phyloP scores from a whole-genome alignment of 1,140 invertebrate genomes.

The Lineus longissimus region DNA sequence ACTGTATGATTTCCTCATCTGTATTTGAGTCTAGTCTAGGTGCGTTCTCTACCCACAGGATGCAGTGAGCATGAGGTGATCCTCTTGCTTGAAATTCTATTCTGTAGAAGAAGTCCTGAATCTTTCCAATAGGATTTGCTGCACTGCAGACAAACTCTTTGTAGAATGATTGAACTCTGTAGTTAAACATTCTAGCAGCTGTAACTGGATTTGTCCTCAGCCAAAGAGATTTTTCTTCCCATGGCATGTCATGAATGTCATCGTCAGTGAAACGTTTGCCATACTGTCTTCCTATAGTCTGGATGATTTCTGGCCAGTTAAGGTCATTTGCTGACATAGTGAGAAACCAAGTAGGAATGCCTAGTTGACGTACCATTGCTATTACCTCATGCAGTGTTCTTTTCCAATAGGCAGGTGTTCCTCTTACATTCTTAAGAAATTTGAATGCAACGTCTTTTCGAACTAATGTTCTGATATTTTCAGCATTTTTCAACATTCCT shows the following conservation, averaged over 20 bases:
- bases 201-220: conserved; percentile 20
- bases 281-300: conserved; percentile 16
- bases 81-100: no score
- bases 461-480: not conserved
- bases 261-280: conserved; percentile 1
- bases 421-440: conserved; percentile 6
- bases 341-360: conserved; percentile 1
- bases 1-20: no score
- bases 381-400: not conserved
- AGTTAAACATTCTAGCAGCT: conserved; percentile 21
- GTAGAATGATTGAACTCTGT: conserved; percentile 17
- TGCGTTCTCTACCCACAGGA: not conserved
- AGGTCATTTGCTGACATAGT: not conserved
- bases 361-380: conserved; percentile 1
- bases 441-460: not conserved
- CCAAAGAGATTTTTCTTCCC: not conserved
- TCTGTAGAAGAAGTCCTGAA: conserved; percentile 17
- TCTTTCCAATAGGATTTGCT: conserved; percentile 12
- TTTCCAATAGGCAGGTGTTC: not conserved
- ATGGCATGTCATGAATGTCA: not conserved
- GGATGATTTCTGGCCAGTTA: conserved; percentile 8
- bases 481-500: not conserved
- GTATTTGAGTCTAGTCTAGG: no score
- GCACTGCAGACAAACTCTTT: conserved; percentile 8
- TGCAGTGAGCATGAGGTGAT: not conserved